Evolutionary conservation across 2,888 invertebrate genomes (phyloP).

Genomic region (Cryptops parisi): DNA sequence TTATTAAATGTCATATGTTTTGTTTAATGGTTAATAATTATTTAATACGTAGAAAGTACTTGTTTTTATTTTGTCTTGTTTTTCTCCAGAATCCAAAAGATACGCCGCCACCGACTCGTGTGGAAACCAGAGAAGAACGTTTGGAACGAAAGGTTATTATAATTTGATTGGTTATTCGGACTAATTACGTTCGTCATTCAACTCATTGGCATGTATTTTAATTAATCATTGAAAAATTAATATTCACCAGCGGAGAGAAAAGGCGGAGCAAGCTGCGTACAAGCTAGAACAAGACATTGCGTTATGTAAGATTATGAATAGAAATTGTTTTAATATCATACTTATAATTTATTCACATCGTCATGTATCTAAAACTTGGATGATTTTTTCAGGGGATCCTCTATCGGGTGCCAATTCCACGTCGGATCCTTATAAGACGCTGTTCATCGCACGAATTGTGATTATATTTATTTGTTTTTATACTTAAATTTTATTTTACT

Average conservation of each 20-base stretch:
- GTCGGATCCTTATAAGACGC: conserved; percentile 87
- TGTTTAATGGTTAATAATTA: no score
- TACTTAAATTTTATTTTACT: not conserved
- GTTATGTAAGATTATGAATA: conserved; percentile 41
- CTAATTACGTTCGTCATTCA: no score
- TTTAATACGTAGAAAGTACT: not conserved
- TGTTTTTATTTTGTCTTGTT: conserved; percentile 3
- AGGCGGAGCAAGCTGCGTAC: conserved; percentile 93
- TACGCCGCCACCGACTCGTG: conserved; percentile 86
- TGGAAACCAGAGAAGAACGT: conserved; percentile 89
- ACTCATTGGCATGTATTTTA: no score
- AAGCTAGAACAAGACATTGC: conserved; percentile 97
- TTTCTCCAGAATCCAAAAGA: conserved; percentile 74
- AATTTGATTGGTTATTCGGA: conserved; percentile 4
- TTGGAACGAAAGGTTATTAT: conserved; percentile 52
- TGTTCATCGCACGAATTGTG: conserved; percentile 92
- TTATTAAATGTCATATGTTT: no score
- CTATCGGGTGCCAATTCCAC: conserved; percentile 60
- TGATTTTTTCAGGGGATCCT: conserved; percentile 60
- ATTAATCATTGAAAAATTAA: no score
- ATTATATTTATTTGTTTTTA: conserved; percentile 38
- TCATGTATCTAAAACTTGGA: no score
- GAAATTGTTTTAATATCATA: conserved; percentile 4
- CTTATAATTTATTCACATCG: conserved; percentile 3
- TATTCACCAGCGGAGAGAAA: conserved; percentile 51